Evolutionary conservation across 2,888 invertebrate species (phyloP), one percentile per base, ranked within the genome.

Genomic region (Orthosia cruda): DNA sequence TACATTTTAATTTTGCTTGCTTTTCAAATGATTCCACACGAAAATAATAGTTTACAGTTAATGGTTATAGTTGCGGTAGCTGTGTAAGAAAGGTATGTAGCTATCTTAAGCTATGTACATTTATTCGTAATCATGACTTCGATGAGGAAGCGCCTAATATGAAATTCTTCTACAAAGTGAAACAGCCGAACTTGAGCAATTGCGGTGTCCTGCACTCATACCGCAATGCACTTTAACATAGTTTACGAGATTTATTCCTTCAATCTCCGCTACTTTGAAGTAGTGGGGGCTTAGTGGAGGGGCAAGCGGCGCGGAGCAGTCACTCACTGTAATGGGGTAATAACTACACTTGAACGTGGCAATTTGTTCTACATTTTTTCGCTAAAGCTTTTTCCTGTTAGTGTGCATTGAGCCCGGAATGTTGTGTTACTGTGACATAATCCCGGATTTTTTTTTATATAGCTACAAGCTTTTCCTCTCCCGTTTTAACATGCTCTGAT

Each of bases 291-390:
- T 87, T 85, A 23, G 88, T 87, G 86, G 87, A 83, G 89, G 89
- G 59, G 67, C 76, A 40, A 61, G 77, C 77, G 85, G 69, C 87
- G 89, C 88, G 86, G 87, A 87, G 88, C 90, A 90, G 87, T 93
- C 92, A 89, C 91, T 94, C 92, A 91, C 91, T 87, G 85, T 94
- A 94, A 94, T 95, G 91, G 92, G 91, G 93, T 92, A 93, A 94
- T 94, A 93, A 95, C 93, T 94, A 94, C 92, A 91, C 91, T 90
- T 91, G 92, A 93, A 93, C 89, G 92, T 89, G 90, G 89, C 91
- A 92, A 94, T 94, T 94, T 93, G 93, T 92, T 91, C 88, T 89
- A 92, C n/a, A 91, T 92, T 92, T 94, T 81, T 92, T 92, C 88
- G 74, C 66, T 89, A 84, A 91, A 92, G 89, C 88, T 93, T 93